Evolutionary conservation across 2,888 invertebrate species (phyloP), one percentile per base, ranked within the genome.

Genomic region (Carcina quercana): DNA sequence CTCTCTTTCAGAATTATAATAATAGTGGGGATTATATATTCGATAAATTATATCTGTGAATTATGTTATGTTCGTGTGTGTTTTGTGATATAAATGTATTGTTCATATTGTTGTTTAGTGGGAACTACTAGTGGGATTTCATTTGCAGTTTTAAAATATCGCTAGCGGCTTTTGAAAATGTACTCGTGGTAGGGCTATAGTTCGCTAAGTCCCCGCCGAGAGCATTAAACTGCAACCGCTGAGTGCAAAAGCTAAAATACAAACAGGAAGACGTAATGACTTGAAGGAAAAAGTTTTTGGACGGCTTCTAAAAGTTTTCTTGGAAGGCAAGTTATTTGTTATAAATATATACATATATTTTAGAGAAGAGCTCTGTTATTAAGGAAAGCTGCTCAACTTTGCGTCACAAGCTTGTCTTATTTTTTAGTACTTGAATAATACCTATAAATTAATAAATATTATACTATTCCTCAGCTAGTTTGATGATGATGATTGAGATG

Each of bases 201-300:
- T 65, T 66, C 46, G 41, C 54, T 66, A 67, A 71, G 67, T 62
- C 60, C 56, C 54, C 48, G 34, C 37, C 28, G 46, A 49, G 50
- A 57, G 60, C 49, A 60, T 65, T 63, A 61, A 59, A 61, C 47
- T 55, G 54, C 50, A 53, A 51, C 64, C 60, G 42, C 58, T 37
- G 50, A 53, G 48, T 49, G 50, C 40, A 41, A 35, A 48, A 58
- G 53, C 50, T 61, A 49, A 59, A 60, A 61, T 50, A 57, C 21
- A 21, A 24, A 24, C 12, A 24, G 17, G 24, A n/a, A n/a, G n/a
- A n/a, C n/a, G n/a, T n/a, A n/a, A n/a, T n/a, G n/a, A n/a, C n/a
- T n/a, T n/a, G n/a, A n/a, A n/a, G n/a, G n/a, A n/a, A n/a, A n/a
- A n/a, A n/a, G n/a, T n/a, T n/a, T n/a, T n/a, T n/a, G n/a, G n/a